phyloP scores from a whole-genome alignment of 2,113 vertebrate genomes.

The Okapia johnstoni region DNA sequence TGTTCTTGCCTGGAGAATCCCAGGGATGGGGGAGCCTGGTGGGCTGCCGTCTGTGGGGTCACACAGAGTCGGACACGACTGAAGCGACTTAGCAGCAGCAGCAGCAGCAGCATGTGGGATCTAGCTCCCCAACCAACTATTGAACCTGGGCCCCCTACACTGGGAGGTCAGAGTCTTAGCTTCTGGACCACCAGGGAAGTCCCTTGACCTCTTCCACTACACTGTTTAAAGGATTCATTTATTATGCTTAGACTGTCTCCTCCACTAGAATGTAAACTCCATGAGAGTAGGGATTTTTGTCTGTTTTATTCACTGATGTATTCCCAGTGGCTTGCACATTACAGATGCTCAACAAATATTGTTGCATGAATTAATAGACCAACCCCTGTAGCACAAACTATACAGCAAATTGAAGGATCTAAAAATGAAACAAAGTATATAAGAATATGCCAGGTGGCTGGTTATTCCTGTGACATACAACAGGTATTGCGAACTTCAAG shows the following conservation, averaged over 20 bases:
- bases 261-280: not conserved
- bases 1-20: no score
- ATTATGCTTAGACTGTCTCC: not conserved
- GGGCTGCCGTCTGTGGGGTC: no score
- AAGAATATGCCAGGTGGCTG: not conserved
- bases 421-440: constrained; percentile 12
- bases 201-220: not conserved
- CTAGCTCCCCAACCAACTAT: not conserved
- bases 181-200: not conserved
- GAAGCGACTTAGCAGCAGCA: no score
- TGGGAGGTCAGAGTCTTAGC: not conserved
- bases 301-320: not conserved
- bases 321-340: not conserved
- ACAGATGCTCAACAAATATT: not conserved
- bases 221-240: not conserved
- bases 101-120: not conserved
- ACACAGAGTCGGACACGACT: no score
- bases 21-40: no score
- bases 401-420: constrained; percentile 1
- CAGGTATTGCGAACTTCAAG: not conserved
- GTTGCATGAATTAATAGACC: not conserved
- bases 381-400: not conserved
- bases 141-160: not conserved
- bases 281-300: not conserved
- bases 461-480: not conserved